Evolutionary conservation across 2,797 vertebrate species (phyloP).

Genomic region (Rousettus madagascariensis): DNA sequence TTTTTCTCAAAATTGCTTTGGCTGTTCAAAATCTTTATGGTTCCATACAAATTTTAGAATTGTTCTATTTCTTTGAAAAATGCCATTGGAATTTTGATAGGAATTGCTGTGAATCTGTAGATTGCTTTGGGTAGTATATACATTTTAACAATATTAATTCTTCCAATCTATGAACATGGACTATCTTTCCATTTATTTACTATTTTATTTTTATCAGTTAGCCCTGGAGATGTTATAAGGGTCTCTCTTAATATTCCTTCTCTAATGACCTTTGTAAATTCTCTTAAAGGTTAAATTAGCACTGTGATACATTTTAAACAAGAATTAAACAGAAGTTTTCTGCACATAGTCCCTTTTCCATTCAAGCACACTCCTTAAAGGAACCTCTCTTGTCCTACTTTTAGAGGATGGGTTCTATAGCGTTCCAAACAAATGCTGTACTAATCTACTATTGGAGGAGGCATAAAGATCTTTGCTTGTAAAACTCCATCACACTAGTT

Average conservation of each 20-base stretch:
- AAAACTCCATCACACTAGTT: background rate
- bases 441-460: background rate
- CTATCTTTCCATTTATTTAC: background rate
- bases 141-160: background rate
- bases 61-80: background rate
- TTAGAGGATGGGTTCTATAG: background rate
- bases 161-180: background rate
- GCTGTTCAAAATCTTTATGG: background rate
- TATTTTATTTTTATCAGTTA: background rate
- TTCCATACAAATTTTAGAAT: background rate
- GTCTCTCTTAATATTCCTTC: background rate
- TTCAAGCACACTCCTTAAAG: background rate
- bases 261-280: background rate
- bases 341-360: background rate
- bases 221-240: background rate
- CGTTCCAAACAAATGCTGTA: background rate
- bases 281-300: background rate
- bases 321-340: background rate
- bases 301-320: background rate
- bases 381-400: background rate
- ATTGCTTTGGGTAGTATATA: background rate
- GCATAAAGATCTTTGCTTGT: background rate
- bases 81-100: background rate
- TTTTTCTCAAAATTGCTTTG: background rate
- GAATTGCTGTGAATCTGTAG: background rate